Base-by-base conservation (phyloP, 2,797 vertebrate species). In the Staurois parvus region DNA sequence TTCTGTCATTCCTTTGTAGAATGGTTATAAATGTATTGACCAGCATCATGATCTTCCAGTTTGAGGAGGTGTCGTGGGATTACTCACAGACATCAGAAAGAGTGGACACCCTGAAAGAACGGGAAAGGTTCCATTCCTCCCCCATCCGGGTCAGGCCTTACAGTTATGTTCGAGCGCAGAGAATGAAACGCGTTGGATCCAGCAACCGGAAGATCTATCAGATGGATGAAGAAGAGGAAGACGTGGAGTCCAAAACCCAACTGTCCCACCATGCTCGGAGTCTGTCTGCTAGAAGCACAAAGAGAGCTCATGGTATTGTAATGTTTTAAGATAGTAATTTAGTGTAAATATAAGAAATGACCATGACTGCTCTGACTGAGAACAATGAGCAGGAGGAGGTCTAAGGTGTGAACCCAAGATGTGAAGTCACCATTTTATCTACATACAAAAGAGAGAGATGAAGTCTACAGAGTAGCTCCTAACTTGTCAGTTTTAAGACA, bases 11-110 rank as follows among this genome's bases (percentile, higher is more conserved):
- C 21, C 21, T 15, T 88, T 86, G 42, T 88, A 98, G 97, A 82
- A 92, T 98, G 81, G 84, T 98, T 84, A 94, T 96, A 89, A 97
- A 97, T 87, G 93, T 94, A 0, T 81, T 88, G 6, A 87, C 91
- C 73, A 88, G 90, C 0, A 87, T 98, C 83, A 72, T 94, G 91
- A 85, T 94, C 86, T 94, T 95, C 56, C 93, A 95, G 90, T 98
- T 98, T 75, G 91, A 95, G 83, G 90, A 94, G 1, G 89, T 96
- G 59, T 76, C 84, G 3, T 97, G 97, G 97, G 95, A 97, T 87
- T 95, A 96, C 52, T 76, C 83, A 0, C 79, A 87, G 0, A 1
- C 4, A 3, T n/a, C 29, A 0, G 81, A 90, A 19, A 56, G 32
- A 19, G 29, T 85, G 37, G 0, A 0, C 64, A 7, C 0, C n/a